Base-by-base conservation (phyloP, 2,888 invertebrate species). In the Drosophila putrida region DNA sequence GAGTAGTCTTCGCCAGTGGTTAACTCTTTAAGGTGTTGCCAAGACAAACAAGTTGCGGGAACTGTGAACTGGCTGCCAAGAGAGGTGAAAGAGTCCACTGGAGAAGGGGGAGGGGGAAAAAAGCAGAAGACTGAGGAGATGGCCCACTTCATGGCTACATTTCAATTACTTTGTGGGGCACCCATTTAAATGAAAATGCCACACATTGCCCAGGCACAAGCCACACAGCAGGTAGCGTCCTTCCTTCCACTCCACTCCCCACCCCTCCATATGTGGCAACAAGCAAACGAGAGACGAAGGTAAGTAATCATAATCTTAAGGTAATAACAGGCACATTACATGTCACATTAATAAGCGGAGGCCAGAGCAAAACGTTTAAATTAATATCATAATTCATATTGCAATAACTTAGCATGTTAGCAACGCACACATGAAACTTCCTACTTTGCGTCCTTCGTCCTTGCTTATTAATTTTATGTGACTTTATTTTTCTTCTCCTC, bases 341-440 rank as follows among this genome's bases (percentile, higher is more conserved):
- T 77, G 90, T 84, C 90, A 90, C 90, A 90, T 90, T 90, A 90
- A 90, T 90, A 90, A 90, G 85, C 89, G 68, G 67, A 73, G 36
- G 43, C 35, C 58, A 39, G 62, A 58, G 44, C 49, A 68, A 68
- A 77, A 66, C 86, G 77, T 75, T 83, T 73, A 90, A 90, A 90
- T 90, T 90, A 90, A 90, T 90, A 90, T 89, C 82, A 90, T 90
- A 90, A 90, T 90, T 90, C 90, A 90, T 86, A 80, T 85, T 78
- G 90, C 78, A 84, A 90, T 90, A 90, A 90, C 87, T 90, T 88
- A 90, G 85, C 88, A 90, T 89, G 81, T 86, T 85, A 64, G 78
- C 68, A 59, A 46, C 39, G 50, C 49, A 53, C 46, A 61, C 46
- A 49, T 38, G 61, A 13, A 43, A 41, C 38, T 54, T 11, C n/a